Percentiles rank a stretch among this genome's conserved stretches.
These are phyloP conservation scores for Urophycis tenuis DNA, from an alignment of 2,797 vertebrate genomes.

Conservation along the genomic window DNA sequence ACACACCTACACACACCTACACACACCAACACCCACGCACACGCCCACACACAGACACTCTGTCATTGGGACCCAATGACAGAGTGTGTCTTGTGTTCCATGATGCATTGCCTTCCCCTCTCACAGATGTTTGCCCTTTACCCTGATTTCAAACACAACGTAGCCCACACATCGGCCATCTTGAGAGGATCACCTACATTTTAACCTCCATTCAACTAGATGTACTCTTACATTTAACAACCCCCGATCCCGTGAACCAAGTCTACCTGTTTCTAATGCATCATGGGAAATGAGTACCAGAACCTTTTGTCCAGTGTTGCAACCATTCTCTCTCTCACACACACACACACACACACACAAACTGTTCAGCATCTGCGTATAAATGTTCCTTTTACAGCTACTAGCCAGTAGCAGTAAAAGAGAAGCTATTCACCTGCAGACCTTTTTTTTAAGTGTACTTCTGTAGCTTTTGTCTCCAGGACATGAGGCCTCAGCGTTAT, in stretches of 20 bases:
- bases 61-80: background rate
- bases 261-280: background rate
- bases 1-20: background rate
- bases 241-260: too few species aligned
- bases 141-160: background rate
- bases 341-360: slow-evolving; percentile 10
- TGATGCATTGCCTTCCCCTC: background rate
- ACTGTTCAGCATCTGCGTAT: background rate
- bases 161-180: background rate
- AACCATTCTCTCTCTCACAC: background rate
- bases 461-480: background rate
- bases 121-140: background rate
- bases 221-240: too few species aligned
- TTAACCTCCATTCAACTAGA: too few species aligned
- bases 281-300: background rate
- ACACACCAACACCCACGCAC: background rate
- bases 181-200: too few species aligned
- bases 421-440: background rate
- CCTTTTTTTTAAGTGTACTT: background rate
- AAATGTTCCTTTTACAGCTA: background rate
- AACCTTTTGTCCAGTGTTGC: background rate
- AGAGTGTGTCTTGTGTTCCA: background rate
- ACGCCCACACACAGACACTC: background rate
- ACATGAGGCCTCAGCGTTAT: background rate
- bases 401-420: background rate